These are phyloP conservation scores for Linnaemya vulpina DNA, from an alignment of 2,888 invertebrate species.

Conservation along the genomic window DNA sequence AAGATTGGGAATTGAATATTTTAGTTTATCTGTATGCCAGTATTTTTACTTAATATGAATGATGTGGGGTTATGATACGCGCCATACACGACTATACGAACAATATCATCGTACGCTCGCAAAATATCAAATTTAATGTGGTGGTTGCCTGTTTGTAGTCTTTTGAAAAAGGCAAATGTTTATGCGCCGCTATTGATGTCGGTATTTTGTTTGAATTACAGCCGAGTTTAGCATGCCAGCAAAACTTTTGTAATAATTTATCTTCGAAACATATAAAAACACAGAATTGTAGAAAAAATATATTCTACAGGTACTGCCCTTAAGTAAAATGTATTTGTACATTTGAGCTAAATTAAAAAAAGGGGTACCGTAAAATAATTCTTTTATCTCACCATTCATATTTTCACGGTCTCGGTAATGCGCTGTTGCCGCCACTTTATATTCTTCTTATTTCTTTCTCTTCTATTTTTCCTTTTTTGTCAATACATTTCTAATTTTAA, in stretches of 20 bases:
- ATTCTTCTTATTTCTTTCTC: too few species aligned
- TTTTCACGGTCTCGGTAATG: constrained; percentile 47
- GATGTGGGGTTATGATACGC: constrained; percentile 22
- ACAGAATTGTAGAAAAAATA: background rate
- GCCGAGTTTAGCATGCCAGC: constrained; percentile 35
- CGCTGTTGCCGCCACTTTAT: constrained; percentile 20
- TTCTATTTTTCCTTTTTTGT: constrained; percentile 23
- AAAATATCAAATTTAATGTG: constrained; percentile 43
- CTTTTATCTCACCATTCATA: constrained; percentile 33
- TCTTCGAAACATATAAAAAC: constrained; percentile 3
- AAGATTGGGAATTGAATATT: constrained; percentile 31
- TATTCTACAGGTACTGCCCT: constrained; percentile 23
- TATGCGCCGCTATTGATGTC: constrained; percentile 32
- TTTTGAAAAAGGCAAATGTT: constrained; percentile 31
- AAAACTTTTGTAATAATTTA: constrained; percentile 52
- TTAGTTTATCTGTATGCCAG: constrained; percentile 16
- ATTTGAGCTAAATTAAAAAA: constrained; percentile 28
- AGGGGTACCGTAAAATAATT: constrained; percentile 52
- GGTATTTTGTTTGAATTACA: constrained; percentile 62
- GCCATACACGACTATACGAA: constrained; percentile 18
- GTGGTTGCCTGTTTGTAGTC: constrained; percentile 2
- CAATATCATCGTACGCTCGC: constrained; percentile 7
- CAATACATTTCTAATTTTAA: constrained; percentile 58
- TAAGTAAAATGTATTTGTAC: constrained; percentile 51
- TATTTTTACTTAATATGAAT: constrained; percentile 34